A percentile compares a stretch with the other conserved stretches of the same genome.
Conservation (phyloP, 2,113 vertebrate genomes). For the Fregetta grallaria region DNA sequence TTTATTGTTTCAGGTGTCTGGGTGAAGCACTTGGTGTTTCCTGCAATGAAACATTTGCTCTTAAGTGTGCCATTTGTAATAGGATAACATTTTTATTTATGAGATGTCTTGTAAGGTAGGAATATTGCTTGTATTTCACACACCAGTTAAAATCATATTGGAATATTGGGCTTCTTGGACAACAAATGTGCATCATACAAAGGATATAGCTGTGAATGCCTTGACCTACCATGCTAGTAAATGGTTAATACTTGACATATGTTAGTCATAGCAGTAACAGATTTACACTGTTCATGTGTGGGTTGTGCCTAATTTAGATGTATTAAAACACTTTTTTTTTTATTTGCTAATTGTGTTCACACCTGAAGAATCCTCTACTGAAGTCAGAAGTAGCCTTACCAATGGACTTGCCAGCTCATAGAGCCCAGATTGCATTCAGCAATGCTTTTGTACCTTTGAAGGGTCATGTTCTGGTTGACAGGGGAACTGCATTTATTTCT, state of each 20-base stretch:
- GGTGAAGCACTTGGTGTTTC: background rate
- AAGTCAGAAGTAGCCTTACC: background rate
- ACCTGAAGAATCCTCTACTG: background rate
- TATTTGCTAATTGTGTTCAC: background rate
- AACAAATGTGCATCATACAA: fast-evolving
- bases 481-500: background rate
- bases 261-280: background rate
- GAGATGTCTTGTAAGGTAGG: background rate
- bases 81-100: background rate
- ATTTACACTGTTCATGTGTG: background rate
- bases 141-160: background rate
- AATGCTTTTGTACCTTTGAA: background rate
- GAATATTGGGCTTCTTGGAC: background rate
- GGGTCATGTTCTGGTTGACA: background rate
- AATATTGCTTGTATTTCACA: background rate
- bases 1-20: background rate
- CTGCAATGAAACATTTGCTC: background rate
- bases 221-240: background rate
- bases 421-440: background rate
- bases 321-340: background rate
- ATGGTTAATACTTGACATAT: background rate
- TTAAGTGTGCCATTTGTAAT: background rate
- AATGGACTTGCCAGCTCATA: background rate
- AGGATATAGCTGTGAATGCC: background rate
- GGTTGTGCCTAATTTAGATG: background rate